Evolutionary conservation across 2,113 vertebrate species (phyloP).

Genomic region (Gavialis gangeticus): DNA sequence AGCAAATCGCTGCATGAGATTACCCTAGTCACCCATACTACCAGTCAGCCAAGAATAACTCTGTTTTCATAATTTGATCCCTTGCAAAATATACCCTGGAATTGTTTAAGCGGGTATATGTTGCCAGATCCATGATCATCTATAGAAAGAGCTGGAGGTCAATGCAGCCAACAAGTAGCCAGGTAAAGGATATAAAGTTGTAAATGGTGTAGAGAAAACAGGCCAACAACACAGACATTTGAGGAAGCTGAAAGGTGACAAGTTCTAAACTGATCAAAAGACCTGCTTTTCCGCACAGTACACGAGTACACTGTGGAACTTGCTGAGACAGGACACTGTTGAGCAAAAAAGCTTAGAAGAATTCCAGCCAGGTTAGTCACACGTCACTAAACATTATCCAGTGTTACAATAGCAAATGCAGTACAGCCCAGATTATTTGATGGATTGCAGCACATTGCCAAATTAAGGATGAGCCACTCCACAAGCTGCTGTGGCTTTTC

Average conservation of each 20-base stretch:
- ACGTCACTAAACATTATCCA: background rate
- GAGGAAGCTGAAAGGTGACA: background rate
- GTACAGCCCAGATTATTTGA: too few species aligned
- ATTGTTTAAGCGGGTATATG: background rate
- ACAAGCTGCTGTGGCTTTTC: too few species aligned
- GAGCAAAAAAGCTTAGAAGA: background rate
- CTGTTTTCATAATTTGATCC: background rate
- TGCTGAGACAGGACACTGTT: background rate
- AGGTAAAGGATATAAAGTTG: rapidly evolving
- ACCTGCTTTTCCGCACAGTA: rapidly evolving
- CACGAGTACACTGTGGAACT: background rate
- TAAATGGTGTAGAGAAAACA: rapidly evolving
- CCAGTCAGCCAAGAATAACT: conserved; percentile 26
- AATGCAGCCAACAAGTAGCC: background rate
- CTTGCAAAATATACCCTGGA: background rate
- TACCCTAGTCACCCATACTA: conserved; percentile 27
- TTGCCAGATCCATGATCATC: background rate
- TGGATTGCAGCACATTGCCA: too few species aligned
- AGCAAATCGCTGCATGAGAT: conserved; percentile 19
- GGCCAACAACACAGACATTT: rapidly evolving
- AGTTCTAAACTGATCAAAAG: background rate
- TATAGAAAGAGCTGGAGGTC: background rate
- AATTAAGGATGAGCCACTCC: too few species aligned
- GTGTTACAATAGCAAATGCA: background rate
- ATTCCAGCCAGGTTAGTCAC: background rate